A percentile compares a stretch with the other conserved stretches of the same genome.
These are phyloP conservation scores for Anhinga rufa DNA, from an alignment of 2,113 vertebrate species.

Conservation along the genomic window DNA sequence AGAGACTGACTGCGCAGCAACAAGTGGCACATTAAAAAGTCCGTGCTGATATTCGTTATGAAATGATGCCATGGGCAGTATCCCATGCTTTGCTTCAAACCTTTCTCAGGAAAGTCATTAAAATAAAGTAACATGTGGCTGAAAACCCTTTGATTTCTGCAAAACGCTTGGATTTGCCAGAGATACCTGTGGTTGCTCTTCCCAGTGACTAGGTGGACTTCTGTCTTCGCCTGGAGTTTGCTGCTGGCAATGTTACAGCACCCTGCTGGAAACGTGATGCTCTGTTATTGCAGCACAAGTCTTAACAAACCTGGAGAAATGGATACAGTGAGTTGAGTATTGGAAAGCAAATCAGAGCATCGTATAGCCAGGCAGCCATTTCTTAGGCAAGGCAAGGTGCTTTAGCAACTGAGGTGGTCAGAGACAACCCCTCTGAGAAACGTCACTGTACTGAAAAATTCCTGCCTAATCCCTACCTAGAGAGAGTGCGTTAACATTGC, in stretches of 20 bases:
- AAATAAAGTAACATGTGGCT: neutral
- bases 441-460: neutral
- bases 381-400: neutral
- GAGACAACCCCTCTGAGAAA: neutral
- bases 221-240: neutral
- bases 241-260: neutral
- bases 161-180: neutral
- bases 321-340: neutral
- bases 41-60: neutral
- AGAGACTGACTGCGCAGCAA: neutral
- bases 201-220: neutral
- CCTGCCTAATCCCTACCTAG: neutral
- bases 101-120: neutral
- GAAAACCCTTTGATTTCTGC: neutral
- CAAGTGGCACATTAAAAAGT: neutral
- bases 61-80: neutral
- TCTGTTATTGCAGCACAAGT: neutral
- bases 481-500: rapidly evolving
- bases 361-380: neutral
- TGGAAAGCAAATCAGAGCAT: neutral
- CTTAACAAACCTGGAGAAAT: neutral
- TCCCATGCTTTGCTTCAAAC: neutral
- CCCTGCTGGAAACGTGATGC: neutral
- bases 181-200: neutral
- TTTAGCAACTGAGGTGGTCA: neutral